phyloP scores from a whole-genome alignment of 2,888 invertebrate genomes.

The Patella pellucida region DNA sequence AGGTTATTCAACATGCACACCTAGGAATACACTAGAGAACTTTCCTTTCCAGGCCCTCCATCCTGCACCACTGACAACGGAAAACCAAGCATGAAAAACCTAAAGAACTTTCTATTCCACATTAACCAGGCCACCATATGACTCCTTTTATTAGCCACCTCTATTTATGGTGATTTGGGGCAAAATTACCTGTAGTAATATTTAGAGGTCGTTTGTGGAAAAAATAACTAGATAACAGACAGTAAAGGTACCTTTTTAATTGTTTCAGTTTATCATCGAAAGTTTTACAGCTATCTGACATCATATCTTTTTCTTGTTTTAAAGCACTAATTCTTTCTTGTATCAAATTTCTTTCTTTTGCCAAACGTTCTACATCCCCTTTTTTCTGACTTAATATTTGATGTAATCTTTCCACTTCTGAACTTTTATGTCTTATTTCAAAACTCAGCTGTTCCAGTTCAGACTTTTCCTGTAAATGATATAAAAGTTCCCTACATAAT shows the following conservation, averaged over 20 bases:
- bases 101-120: too few species aligned
- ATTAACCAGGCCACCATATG: too few species aligned
- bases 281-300: conserved; percentile 57
- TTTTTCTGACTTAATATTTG: conserved; percentile 56
- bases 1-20: too few species aligned
- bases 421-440: conserved; percentile 52
- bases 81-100: too few species aligned
- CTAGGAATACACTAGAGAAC: too few species aligned
- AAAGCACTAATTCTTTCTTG: conserved; percentile 56
- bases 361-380: conserved; percentile 54
- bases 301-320: conserved; percentile 55
- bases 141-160: too few species aligned
- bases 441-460: conserved; percentile 57
- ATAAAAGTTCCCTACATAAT: background rate
- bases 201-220: background rate
- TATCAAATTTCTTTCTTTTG: conserved; percentile 55
- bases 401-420: conserved; percentile 59
- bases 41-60: too few species aligned
- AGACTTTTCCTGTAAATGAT: conserved; percentile 51
- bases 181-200: too few species aligned
- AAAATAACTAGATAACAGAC: background rate
- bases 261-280: conserved; percentile 60
- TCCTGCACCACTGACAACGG: too few species aligned
- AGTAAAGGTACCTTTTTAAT: conserved; percentile 54
- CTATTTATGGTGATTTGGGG: too few species aligned